phyloP scores from a whole-genome alignment of 2,888 invertebrate species.

The Trichopoda pennipes region DNA sequence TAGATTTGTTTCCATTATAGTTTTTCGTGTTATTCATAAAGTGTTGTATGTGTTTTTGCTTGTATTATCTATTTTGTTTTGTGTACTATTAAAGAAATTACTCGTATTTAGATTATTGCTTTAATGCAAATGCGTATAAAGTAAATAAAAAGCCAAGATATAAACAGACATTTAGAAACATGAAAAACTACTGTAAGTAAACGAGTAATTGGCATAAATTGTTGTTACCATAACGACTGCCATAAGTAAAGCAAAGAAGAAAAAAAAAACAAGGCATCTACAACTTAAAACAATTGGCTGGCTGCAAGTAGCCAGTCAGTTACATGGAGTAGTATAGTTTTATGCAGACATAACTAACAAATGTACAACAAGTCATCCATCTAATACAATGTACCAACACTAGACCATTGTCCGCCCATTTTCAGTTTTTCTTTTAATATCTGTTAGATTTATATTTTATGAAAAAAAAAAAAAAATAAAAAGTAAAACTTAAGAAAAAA shows the following conservation, averaged over 20 bases:
- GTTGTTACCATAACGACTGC: constrained; percentile 44
- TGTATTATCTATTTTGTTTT: constrained; percentile 53
- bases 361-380: constrained; percentile 33
- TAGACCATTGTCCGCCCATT: constrained; percentile 56
- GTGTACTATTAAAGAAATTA: constrained; percentile 71
- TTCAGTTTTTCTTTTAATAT: not conserved
- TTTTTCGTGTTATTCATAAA: constrained; percentile 41
- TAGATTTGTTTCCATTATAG: constrained; percentile 66
- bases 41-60: constrained; percentile 23
- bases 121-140: constrained; percentile 66
- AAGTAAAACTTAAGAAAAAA: constrained; percentile 49
- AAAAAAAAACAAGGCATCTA: not conserved
- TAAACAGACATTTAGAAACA: constrained; percentile 55
- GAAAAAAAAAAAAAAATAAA: too few species aligned
- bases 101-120: constrained; percentile 73
- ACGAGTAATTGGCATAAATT: constrained; percentile 67
- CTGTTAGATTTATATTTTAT: constrained; percentile 32
- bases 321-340: not conserved
- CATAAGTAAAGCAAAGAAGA: not conserved
- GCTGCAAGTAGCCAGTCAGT: not conserved
- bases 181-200: constrained; percentile 66
- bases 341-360: constrained; percentile 29
- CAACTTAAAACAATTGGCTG: constrained; percentile 34
- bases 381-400: constrained; percentile 30
- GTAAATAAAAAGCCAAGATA: constrained; percentile 42